A percentile compares a stretch with the other conserved stretches of the same genome.
phyloP scores from a whole-genome alignment of 2,888 invertebrate species.

The Drosophila pegasa region DNA sequence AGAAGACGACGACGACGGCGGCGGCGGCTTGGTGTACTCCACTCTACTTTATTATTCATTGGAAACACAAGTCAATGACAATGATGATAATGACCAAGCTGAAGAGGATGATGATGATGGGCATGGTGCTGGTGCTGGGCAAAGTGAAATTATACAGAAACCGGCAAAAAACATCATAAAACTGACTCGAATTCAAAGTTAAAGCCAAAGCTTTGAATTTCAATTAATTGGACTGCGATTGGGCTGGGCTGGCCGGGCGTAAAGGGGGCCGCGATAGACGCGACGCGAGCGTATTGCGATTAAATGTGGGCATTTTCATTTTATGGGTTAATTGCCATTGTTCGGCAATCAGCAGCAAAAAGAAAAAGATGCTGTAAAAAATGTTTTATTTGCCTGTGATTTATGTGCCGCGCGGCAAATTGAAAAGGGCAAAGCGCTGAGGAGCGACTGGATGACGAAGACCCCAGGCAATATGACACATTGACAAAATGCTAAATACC shows the following conservation, averaged over 20 bases:
- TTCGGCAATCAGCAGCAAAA: conserved; percentile 71
- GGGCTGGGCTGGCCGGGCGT: not conserved
- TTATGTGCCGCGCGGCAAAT: conserved; percentile 58
- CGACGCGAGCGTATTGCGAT: conserved; percentile 22
- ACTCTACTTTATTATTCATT: conserved; percentile 78
- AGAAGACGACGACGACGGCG: conserved; percentile 9
- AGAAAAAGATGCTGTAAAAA: conserved; percentile 41
- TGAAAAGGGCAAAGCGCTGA: conserved; percentile 26
- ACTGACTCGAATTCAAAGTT: conserved; percentile 61
- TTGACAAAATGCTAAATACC: conserved; percentile 72
- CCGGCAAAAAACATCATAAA: conserved; percentile 61
- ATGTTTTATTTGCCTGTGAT: conserved; percentile 68
- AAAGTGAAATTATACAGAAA: conserved; percentile 73
- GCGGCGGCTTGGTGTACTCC: conserved; percentile 56
- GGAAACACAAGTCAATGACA: conserved; percentile 65
- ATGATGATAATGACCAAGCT: conserved; percentile 32
- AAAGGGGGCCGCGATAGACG: not conserved
- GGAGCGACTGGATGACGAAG: conserved; percentile 1
- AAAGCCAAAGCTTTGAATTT: conserved; percentile 69
- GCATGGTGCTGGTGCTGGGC: conserved; percentile 8
- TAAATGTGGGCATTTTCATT: conserved; percentile 72
- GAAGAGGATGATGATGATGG: conserved; percentile 24
- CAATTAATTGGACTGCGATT: conserved; percentile 68
- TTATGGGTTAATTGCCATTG: conserved; percentile 80
- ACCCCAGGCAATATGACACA: conserved; percentile 44